Evolutionary conservation across 2,888 invertebrate species (phyloP).

Genomic region (Blastobasis lacticolella): DNA sequence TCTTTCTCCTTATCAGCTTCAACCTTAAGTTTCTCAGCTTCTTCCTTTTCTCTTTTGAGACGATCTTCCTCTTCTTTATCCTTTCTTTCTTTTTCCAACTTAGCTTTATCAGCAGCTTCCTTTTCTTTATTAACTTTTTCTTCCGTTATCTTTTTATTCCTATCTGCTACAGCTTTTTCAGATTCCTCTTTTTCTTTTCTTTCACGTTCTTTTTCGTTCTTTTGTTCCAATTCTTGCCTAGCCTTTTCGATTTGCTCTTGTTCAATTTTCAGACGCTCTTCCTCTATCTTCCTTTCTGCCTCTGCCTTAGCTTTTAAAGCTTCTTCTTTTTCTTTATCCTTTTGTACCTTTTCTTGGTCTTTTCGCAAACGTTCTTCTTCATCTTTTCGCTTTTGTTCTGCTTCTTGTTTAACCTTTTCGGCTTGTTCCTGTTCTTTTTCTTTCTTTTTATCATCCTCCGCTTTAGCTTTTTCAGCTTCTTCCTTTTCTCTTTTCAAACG

Average conservation of each 20-base stretch:
- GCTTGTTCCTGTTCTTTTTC: background rate
- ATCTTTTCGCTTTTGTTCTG: constrained; percentile 1
- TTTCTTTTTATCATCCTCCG: background rate
- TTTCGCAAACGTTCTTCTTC: no score
- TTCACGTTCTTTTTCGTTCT: constrained; percentile 8
- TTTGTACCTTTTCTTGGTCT: no score
- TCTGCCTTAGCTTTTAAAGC: constrained; percentile 10
- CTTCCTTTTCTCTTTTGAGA: constrained; percentile 10
- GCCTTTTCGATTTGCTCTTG: constrained; percentile 6
- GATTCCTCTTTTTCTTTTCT: constrained; percentile 6
- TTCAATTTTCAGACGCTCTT: constrained; percentile 10
- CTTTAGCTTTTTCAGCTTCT: background rate
- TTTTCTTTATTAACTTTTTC: constrained; percentile 8
- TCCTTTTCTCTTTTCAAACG: background rate
- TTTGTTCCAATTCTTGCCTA: constrained; percentile 8
- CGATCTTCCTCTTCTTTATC: constrained; percentile 11
- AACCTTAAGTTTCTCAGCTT: constrained; percentile 5
- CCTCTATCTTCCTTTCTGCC: constrained; percentile 4
- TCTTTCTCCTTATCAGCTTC: constrained; percentile 4
- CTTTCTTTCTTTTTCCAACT: constrained; percentile 6
- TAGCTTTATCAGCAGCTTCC: constrained; percentile 1
- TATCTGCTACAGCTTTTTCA: constrained; percentile 11
- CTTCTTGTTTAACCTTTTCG: constrained; percentile 3
- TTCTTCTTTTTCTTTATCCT: background rate
- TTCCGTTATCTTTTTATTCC: constrained; percentile 6